Evolutionary conservation across 2,113 vertebrate species (phyloP), one percentile per base, ranked within the genome.

Genomic region (Calidris pygmaea): DNA sequence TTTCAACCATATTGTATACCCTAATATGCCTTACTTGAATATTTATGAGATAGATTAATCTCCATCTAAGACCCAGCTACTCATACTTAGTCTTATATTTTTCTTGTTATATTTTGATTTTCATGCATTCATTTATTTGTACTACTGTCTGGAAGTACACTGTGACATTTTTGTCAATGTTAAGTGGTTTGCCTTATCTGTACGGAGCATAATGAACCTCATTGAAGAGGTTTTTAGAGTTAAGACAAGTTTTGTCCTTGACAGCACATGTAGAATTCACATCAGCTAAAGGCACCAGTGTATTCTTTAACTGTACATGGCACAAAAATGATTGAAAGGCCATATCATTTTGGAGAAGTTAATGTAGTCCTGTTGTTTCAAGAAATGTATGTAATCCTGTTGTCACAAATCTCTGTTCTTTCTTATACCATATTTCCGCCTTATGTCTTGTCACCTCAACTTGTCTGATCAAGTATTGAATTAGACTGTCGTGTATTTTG

Each of bases 121-220:
- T 75, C 34, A 21, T 43, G 11, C 12, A 75, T 75, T 85, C 26
- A n/a, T 58, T 93, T 87, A 82, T 79, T 92, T 87, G 20, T 72
- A 47, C 12, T 63, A 34, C 45, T 83, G 29, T 63, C 65, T 89
- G 43, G 22, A 92, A 84, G 12, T 81, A 60, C 6, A 35, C 18
- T 30, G 26, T 62, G 59, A 84, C 37, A 75, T 48, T 55, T 87
- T 81, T 87, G n/a, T 84, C 52, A 55, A 14, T n/a, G 34, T 60
- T 90, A 94, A 91, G 56, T 91, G 60, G 37, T 65, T 92, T 75
- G 29, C 11, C 80, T 92, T 94, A 91, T 87, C 93, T 89, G 16
- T 9, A 71, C 20, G 14, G 34, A 81, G 34, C 52, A 87, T 65
- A 91, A 59, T 75, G 45, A 66, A 62, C 24, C 27, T 73, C 1